Evolutionary conservation across 30 jellyfish, hydroid and myxozoan genomes (phyloP), one percentile per base, ranked within the genome.

Genomic region (Pelagia noctiluca): DNA sequence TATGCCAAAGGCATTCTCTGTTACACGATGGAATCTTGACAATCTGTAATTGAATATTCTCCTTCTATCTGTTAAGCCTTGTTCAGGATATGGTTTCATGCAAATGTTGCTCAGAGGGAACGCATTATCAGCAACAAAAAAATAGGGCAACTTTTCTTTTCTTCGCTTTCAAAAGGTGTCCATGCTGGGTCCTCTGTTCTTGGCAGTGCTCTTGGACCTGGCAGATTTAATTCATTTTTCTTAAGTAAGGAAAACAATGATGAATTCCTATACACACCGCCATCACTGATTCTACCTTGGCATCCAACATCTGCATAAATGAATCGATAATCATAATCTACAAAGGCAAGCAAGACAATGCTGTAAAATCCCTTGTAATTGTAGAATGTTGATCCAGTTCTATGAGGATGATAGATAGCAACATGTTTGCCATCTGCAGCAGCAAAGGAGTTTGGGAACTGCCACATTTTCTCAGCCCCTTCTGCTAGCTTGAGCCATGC

Each of bases 231-330:
- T 19, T 46, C 63, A 12, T 46, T 46, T 25, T 32, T 24, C 22
- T 50, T 31, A 63, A 80, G 3, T 34, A 47, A 32, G 63, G 60
- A 31, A 46, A 31, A 54, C 37, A 77, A 37, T n/a, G 80, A 31
- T 32, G 66, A 54, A 77, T 50, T 46, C 53, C 76, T 48, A 68
- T 64, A 82, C 24, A 67, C 94, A 26, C 94, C 94, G 50, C 87
- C 93, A 71, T 83, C 93, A 36, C 88, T 83, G 33, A 83, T 83
- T 62, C 93, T 72, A 28, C 93, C 93, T 49, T 83, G 80, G 83
- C 88, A 83, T 50, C 93, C 88, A 83, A 83, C 93, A 53, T 83
- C 88, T 34, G 88, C 88, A 71, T 25, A 69, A n/a, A 83, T 18
- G 46, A 82, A 78, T 2, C 50, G 42, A 47, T 46, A 67, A 46